Evolutionary conservation across 2,888 invertebrate genomes (phyloP), one percentile per base, ranked within the genome.

Genomic region (Eupithecia insigniata): DNA sequence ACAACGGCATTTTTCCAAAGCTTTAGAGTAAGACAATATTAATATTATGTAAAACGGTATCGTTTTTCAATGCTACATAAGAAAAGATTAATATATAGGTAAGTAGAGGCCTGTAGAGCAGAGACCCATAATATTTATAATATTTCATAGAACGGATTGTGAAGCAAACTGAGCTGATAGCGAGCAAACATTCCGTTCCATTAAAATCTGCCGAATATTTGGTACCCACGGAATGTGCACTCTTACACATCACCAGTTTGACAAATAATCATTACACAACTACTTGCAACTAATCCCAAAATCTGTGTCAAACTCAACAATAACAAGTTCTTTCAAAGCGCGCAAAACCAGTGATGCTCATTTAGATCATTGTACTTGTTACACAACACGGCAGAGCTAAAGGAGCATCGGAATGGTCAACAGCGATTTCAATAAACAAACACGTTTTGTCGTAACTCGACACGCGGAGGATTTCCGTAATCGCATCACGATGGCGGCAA

Each of bases 401-500:
- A 76, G 66, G 69, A 66, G 58, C 75, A 70, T 68, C 71, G 30
- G 68, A 72, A 76, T 69, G 79, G 76, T 70, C 79, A 79, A 78
- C 75, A 67, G 30, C 72, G 55, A 46, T 65, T 69, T 69, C 77
- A 78, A 74, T 76, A 79, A 79, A 80, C 78, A 82, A 80, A 80
- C 77, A 79, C 62, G 71, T 79, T 80, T 82, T 78, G 74, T 76
- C 71, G 79, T 74, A 81, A 82, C 75, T 71, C 78, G 76, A 82
- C 79, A 81, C 82, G 69, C 78, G 78, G 77, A 79, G 78, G 82
- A 81, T 83, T 81, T 79, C 70, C 70, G 75, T 80, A 79, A 77
- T 80, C 80, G 78, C 73, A 79, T 80, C 78, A 80, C 34, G 66
- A 70, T 77, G 71, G 79, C 80, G 79, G 83, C 70, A 84, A 85